Evolutionary conservation across 2,888 invertebrate species (phyloP).

Genomic region (Xylota segnis): DNA sequence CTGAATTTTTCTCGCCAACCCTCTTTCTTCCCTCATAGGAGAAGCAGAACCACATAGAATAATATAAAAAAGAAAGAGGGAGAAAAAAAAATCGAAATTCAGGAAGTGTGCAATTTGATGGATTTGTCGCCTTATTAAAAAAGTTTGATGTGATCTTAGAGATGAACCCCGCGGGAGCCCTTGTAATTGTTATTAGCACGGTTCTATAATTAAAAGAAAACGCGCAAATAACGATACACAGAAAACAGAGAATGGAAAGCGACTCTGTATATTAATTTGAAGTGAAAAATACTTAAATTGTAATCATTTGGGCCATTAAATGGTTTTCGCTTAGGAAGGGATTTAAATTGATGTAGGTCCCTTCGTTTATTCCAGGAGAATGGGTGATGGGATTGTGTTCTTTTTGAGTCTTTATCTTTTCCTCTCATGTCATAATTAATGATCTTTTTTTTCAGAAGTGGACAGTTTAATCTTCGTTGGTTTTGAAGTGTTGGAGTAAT

Average conservation of each 20-base stretch:
- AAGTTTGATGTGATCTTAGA: slow-evolving; percentile 51
- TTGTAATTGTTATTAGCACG: slow-evolving; percentile 24
- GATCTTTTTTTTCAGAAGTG: slow-evolving; percentile 46
- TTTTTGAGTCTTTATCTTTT: slow-evolving; percentile 21
- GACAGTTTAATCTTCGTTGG: slow-evolving; percentile 62
- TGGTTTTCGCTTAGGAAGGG: slow-evolving; percentile 48
- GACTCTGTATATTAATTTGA: slow-evolving; percentile 40
- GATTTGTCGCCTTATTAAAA: slow-evolving; percentile 67
- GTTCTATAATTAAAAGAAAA: slow-evolving; percentile 21
- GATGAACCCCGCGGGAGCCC: slow-evolving; percentile 25
- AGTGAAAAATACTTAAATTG: slow-evolving; percentile 54
- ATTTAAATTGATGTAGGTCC: slow-evolving; percentile 56
- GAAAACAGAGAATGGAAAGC: not conserved
- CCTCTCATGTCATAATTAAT: slow-evolving; percentile 56
- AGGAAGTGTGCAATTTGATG: slow-evolving; percentile 60
- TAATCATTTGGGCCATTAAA: slow-evolving; percentile 58
- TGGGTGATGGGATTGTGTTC: slow-evolving; percentile 31
- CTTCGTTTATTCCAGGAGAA: slow-evolving; percentile 16
- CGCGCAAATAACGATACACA: not conserved
- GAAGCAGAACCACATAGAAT: slow-evolving; percentile 9
- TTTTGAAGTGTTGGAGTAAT: slow-evolving; percentile 35
- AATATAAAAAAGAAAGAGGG: slow-evolving; percentile 12
- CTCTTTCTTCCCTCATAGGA: slow-evolving; percentile 16
- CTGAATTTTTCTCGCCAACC: slow-evolving; percentile 36
- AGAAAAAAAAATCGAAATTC: slow-evolving; percentile 42